Evolutionary conservation across 2,113 vertebrate species (phyloP), one percentile per base, ranked within the genome.

Genomic region (Connochaetes taurinus): DNA sequence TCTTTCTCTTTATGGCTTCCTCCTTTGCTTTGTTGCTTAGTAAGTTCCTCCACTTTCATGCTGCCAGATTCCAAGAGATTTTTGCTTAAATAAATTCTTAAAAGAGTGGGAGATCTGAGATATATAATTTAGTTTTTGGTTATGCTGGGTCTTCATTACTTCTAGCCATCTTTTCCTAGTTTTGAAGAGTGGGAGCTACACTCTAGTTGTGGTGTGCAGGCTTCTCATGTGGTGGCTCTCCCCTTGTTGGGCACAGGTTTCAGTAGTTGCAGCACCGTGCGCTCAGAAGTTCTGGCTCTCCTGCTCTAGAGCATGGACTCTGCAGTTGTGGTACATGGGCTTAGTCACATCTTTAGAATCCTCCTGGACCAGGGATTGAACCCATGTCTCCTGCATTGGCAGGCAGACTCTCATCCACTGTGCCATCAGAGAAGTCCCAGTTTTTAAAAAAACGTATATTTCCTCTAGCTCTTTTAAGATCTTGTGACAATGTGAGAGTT

Each of bases 51-150:
- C 43, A 27, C 25, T 53, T 81, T 86, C 64, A 33, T 4, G 33
- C 91, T 58, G 43, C 85, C 36, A 82, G 74, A 82, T 67, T 52
- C 53, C n/a, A 60, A 60, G 31, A 40, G 52, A 84, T 76, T 90
- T 45, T 90, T 90, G 33, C 43, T 90, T n/a, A 90, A 94, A 89
- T 82, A 29, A 95, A 83, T 55, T 95, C 40, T 83, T 89, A 91
- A 82, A 64, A 21, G 88, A 25, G 67, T 40, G 67, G 36, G 67
- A 74, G n/a, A 40, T 23, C 67, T 74, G 36, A 74, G 19, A 40
- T 74, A 71, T 25, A 25, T 74, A 71, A 74, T 74, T 74, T 27
- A 43, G 43, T 43, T 76, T 27, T 76, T 76, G 40, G 23, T 27
- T 15, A 33, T 7, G 12, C 71, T 43, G 71, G 71, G 71, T 76